Evolutionary conservation across 2,113 vertebrate species (phyloP).

Genomic region (Hipposideros armiger): DNA sequence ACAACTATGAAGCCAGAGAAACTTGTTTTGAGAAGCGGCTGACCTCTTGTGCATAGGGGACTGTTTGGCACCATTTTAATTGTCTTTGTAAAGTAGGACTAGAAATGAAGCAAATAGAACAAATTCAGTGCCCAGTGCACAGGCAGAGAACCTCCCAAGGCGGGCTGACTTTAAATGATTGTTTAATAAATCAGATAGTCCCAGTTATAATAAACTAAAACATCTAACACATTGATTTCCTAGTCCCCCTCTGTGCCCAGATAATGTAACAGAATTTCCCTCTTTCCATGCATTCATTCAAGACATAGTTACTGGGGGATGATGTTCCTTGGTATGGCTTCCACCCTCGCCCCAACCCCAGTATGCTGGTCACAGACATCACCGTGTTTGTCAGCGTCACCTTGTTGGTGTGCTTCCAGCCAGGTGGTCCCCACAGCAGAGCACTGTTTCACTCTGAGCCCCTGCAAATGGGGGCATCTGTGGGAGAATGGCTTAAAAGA

Average conservation of each 20-base stretch:
- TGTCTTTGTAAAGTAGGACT: slow-evolving; percentile 57
- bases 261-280: background rate
- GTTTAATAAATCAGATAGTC: slow-evolving; percentile 41
- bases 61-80: slow-evolving; percentile 45
- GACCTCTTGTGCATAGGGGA: slow-evolving; percentile 46
- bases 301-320: background rate
- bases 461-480: background rate
- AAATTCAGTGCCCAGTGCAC: background rate
- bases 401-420: background rate
- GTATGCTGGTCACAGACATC: background rate
- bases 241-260: background rate
- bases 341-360: rapidly evolving
- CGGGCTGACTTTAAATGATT: background rate
- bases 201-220: slow-evolving; percentile 42
- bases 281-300: background rate
- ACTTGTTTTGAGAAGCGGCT: slow-evolving; percentile 49
- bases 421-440: background rate
- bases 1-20: slow-evolving; percentile 37
- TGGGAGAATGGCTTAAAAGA: background rate
- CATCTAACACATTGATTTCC: background rate
- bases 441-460: background rate
- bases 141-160: background rate
- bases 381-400: background rate
- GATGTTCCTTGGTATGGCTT: rapidly evolving
- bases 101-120: slow-evolving; percentile 53